These are phyloP conservation scores for Eristalis intricaria DNA, from an alignment of 2,888 invertebrate genomes.

Conservation along the genomic window DNA sequence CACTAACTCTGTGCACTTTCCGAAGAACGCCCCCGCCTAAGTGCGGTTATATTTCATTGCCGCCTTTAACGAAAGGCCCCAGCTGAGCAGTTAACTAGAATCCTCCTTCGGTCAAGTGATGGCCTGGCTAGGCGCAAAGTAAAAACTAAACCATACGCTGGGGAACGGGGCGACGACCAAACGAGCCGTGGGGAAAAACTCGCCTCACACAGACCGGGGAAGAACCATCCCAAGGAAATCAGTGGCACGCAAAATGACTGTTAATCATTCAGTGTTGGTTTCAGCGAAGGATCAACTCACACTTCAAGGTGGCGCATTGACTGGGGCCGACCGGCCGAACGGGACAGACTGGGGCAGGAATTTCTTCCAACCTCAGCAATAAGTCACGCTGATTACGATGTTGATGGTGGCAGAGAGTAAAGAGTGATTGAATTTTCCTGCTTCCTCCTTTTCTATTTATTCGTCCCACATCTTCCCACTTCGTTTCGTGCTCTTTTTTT, in stretches of 20 bases:
- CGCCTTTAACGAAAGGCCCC: slow-evolving; percentile 18
- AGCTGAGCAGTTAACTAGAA: slow-evolving; percentile 39
- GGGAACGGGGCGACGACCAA: not conserved
- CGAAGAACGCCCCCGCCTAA: slow-evolving; percentile 36
- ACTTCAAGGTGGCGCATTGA: not conserved
- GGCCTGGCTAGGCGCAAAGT: slow-evolving; percentile 58
- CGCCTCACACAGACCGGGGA: slow-evolving; percentile 56
- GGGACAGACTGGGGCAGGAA: slow-evolving; percentile 6
- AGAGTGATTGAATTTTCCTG: slow-evolving; percentile 61
- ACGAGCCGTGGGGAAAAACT: slow-evolving; percentile 16
- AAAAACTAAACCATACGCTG: slow-evolving; percentile 31
- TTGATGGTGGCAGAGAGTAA: slow-evolving; percentile 14
- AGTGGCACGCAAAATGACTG: slow-evolving; percentile 68
- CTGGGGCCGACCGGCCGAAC: not conserved
- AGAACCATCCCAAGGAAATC: slow-evolving; percentile 65
- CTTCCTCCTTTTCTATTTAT: slow-evolving; percentile 14
- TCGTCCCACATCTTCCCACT: not conserved
- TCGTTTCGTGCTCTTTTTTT: not conserved
- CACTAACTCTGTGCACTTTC: slow-evolving; percentile 18
- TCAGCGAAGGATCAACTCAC: slow-evolving; percentile 47
- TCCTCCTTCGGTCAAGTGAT: no score
- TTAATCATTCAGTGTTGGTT: slow-evolving; percentile 62
- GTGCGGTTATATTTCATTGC: slow-evolving; percentile 51
- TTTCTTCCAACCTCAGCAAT: slow-evolving; percentile 48
- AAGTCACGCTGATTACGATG: slow-evolving; percentile 57